phyloP scores from a whole-genome alignment of 2,888 invertebrate species.

The Philereme transversata region DNA sequence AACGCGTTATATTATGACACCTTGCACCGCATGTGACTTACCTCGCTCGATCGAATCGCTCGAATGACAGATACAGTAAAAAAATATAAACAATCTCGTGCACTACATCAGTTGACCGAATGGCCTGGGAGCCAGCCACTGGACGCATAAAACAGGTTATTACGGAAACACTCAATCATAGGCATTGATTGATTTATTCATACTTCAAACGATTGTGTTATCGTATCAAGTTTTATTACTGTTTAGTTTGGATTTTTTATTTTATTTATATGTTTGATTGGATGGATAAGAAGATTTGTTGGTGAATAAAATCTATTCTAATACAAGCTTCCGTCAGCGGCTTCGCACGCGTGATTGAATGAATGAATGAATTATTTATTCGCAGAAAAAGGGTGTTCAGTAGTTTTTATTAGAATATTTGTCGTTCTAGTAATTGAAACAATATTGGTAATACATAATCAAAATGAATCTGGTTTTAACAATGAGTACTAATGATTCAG shows the following conservation, averaged over 20 bases:
- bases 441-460: too few relatives aligned
- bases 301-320: slow-evolving; percentile 1
- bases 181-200: slow-evolving; percentile 39
- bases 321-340: too few relatives aligned
- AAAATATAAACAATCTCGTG: slow-evolving; percentile 5
- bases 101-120: slow-evolving; percentile 27
- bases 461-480: too few relatives aligned
- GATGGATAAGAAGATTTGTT: slow-evolving; percentile 7
- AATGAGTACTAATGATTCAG: too few relatives aligned
- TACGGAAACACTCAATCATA: slow-evolving; percentile 33
- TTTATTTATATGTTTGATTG: not conserved
- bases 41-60: not conserved
- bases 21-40: too few relatives aligned
- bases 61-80: not conserved
- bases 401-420: too few relatives aligned
- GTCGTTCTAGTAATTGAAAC: too few relatives aligned
- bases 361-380: too few relatives aligned
- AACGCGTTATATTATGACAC: too few relatives aligned
- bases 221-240: slow-evolving; percentile 14
- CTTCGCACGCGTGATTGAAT: too few relatives aligned
- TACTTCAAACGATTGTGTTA: slow-evolving; percentile 26
- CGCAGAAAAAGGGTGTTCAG: too few relatives aligned
- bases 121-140: slow-evolving; percentile 17
- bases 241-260: slow-evolving; percentile 16
- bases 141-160: slow-evolving; percentile 28